Percentiles rank a stretch among this genome's conserved stretches.
phyloP scores from a whole-genome alignment of 2,888 invertebrate species.

The Abrostola tripartita region DNA sequence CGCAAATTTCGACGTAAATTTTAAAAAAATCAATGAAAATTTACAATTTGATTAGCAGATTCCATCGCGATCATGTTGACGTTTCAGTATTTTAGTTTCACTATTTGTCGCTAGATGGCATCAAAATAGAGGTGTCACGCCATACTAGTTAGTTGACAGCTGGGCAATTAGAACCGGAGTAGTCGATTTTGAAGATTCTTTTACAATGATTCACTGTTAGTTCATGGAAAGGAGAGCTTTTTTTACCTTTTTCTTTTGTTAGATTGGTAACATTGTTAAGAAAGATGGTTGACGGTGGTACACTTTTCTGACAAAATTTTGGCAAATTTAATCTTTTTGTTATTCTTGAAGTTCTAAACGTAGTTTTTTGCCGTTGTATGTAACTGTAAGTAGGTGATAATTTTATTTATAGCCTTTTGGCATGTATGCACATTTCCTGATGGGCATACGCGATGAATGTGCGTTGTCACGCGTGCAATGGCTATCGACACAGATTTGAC shows the following conservation, averaged over 20 bases:
- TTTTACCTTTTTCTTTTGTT: conserved; percentile 52
- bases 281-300: conserved; percentile 83
- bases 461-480: conserved; percentile 88
- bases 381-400: conserved; percentile 78
- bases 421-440: conserved; percentile 49
- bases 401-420: conserved; percentile 59
- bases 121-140: conserved; percentile 14
- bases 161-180: not conserved
- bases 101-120: conserved; percentile 68
- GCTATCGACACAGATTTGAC: conserved; percentile 87
- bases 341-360: conserved; percentile 64
- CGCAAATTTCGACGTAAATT: conserved; percentile 58
- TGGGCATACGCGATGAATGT: conserved; percentile 74
- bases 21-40: conserved; percentile 74
- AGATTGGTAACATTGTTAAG: conserved; percentile 73
- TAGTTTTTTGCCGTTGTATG: conserved; percentile 70
- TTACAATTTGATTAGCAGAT: conserved; percentile 80
- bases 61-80: conserved; percentile 81
- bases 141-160: conserved; percentile 16
- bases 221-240: conserved; percentile 26
- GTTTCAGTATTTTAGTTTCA: conserved; percentile 82
- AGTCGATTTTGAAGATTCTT: conserved; percentile 31
- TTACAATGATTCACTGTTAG: conserved; percentile 20
- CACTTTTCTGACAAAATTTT: conserved; percentile 81
- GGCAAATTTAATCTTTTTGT: conserved; percentile 67